phyloP scores from a whole-genome alignment of 2,888 invertebrate species.

The Laspeyria flexula region DNA sequence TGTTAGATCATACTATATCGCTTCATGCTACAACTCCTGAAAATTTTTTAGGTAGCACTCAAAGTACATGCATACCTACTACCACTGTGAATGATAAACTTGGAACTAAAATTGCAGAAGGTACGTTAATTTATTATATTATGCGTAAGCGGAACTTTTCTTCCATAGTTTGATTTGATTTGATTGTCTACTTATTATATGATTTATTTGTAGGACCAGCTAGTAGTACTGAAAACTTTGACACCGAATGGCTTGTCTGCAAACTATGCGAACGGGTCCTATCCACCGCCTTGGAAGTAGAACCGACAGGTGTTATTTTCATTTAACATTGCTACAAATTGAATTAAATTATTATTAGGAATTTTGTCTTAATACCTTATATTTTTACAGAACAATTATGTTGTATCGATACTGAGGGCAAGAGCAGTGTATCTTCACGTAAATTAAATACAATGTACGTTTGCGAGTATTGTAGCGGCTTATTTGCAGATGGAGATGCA shows the following conservation, averaged over 20 bases:
- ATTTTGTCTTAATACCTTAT: too few relatives aligned
- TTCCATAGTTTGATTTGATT: too few relatives aligned
- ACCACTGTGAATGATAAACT: slow-evolving; percentile 25
- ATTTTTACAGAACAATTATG: slow-evolving; percentile 74
- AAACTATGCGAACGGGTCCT: slow-evolving; percentile 72
- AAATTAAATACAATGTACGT: slow-evolving; percentile 75
- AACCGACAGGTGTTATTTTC: slow-evolving; percentile 68
- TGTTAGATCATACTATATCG: slow-evolving; percentile 76
- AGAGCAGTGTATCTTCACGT: slow-evolving; percentile 57
- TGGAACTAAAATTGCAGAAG: slow-evolving; percentile 28
- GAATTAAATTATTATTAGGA: background rate
- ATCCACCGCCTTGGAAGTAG: slow-evolving; percentile 73
- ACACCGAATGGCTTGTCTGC: slow-evolving; percentile 78
- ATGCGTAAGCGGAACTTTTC: too few relatives aligned
- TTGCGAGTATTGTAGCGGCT: slow-evolving; percentile 73
- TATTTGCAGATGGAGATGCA: slow-evolving; percentile 73
- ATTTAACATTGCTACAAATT: background rate
- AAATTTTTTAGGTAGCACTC: slow-evolving; percentile 38
- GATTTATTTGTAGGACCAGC: slow-evolving; percentile 46
- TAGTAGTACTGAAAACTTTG: slow-evolving; percentile 57
- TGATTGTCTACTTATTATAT: too few relatives aligned
- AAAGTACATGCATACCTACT: slow-evolving; percentile 10
- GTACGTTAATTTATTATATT: slow-evolving; percentile 19
- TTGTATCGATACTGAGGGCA: slow-evolving; percentile 64
- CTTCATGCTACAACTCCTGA: slow-evolving; percentile 62